Evolutionary conservation across 2,797 vertebrate species (phyloP), one percentile per base, ranked within the genome.

Genomic region (Rhinophrynus dorsalis): DNA sequence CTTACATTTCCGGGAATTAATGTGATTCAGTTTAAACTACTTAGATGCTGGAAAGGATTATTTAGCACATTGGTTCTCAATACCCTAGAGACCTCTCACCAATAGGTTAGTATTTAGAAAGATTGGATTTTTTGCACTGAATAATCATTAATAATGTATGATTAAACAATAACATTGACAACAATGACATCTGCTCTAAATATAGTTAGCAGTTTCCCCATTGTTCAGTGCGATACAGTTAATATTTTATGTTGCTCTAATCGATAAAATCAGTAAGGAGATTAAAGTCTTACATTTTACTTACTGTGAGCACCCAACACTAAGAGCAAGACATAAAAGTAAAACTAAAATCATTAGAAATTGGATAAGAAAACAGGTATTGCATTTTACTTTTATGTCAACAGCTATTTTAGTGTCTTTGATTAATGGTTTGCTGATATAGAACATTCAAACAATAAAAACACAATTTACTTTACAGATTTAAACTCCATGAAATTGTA

Each of bases 221-320:
- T 7, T 37, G 29, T n/a, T 47, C 6, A 44, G 18, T 23, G 27
- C 29, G n/a, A 35, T 63, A 17, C 12, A 32, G 60, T 64, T 48
- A 72, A 72, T 65, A 72, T 64, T 72, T 72, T 8, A 72, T 56
- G 68, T 37, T 10, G 60, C 29, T 35, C 24, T 11, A 32, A 72
- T 72, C 68, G 23, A 72, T 72, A 64, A 6, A 30, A 47, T 55
- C 50, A 47, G 57, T 35, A 21, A 64, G 44, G 11, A 65, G 52
- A 72, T 58, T 48, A 63, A 57, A 64, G 52, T 7, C 24, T 26
- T 55, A 33, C 13, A 51, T 35, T 40, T 32, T 63, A 62, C 54
- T 47, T 62, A 56, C 59, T 37, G 35, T 27, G 21, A 48, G 45
- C 13, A 23, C 21, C 45, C 11, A 20, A 48, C 20, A 24, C 40